phyloP scores from a whole-genome alignment of 2,888 invertebrate species.

The Deilephila porcellus region DNA sequence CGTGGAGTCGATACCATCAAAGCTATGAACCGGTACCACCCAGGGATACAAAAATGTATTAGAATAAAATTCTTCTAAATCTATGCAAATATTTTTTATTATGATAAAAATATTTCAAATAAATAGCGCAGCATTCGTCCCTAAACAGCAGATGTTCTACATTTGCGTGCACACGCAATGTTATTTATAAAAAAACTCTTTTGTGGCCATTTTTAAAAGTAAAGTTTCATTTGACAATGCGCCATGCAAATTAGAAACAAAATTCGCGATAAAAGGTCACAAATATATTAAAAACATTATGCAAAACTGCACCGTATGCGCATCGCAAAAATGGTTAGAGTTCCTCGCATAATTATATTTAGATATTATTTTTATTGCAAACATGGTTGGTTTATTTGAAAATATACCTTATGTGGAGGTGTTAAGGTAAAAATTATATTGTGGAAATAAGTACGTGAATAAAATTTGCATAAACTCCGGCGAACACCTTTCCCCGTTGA shows the following conservation, averaged over 20 bases:
- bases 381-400: slow-evolving; percentile 1
- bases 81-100: not conserved
- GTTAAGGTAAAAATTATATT: not conserved
- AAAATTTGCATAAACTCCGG: slow-evolving; percentile 78
- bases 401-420: not conserved
- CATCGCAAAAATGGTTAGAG: slow-evolving; percentile 47
- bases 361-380: slow-evolving; percentile 56
- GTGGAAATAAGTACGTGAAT: slow-evolving; percentile 1
- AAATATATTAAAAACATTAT: slow-evolving; percentile 41
- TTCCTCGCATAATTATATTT: slow-evolving; percentile 46
- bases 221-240: slow-evolving; percentile 79
- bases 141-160: slow-evolving; percentile 77
- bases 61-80: not conserved
- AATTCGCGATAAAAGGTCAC: slow-evolving; percentile 47
- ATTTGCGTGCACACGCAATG: slow-evolving; percentile 72
- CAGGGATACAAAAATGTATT: not conserved
- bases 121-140: slow-evolving; percentile 22
- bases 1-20: no score
- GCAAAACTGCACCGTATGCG: slow-evolving; percentile 58
- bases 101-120: not conserved
- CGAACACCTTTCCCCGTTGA: slow-evolving; percentile 78
- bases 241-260: slow-evolving; percentile 81
- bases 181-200: slow-evolving; percentile 81
- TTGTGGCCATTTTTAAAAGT: slow-evolving; percentile 83
- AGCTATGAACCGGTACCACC: no score